Evolutionary conservation across 2,888 invertebrate genomes (phyloP).

Genomic region (Pachydiplax longipennis): DNA sequence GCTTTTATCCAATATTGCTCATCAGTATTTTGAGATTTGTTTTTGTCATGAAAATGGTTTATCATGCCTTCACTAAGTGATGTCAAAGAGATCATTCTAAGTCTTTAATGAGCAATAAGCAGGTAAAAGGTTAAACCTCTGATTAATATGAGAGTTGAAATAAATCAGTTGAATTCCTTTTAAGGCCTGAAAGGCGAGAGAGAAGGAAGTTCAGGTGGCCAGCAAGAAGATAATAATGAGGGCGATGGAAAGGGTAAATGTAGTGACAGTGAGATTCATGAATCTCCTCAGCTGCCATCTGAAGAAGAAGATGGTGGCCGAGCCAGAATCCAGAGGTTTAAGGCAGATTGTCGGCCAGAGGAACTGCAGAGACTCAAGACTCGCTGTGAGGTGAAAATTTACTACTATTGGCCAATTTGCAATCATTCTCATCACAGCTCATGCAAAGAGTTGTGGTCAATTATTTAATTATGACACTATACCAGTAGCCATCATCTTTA

Average conservation of each 20-base stretch:
- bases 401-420: background rate
- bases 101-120: too few relatives aligned
- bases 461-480: too few relatives aligned
- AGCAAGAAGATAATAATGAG: background rate
- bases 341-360: conserved; percentile 82
- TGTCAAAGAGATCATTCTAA: too few relatives aligned
- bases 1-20: too few relatives aligned
- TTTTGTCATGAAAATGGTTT: too few relatives aligned
- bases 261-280: conserved; percentile 63
- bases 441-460: too few relatives aligned
- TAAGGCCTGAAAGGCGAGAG: background rate
- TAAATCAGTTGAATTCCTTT: background rate
- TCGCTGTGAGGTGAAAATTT: conserved; percentile 68
- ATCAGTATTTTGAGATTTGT: too few relatives aligned
- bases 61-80: too few relatives aligned
- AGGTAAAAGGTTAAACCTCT: background rate
- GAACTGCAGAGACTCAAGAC: conserved; percentile 76
- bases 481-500: background rate
- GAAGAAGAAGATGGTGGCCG: conserved; percentile 63
- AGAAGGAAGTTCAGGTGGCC: background rate
- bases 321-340: conserved; percentile 69
- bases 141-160: too few relatives aligned
- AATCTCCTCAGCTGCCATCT: conserved; percentile 72
- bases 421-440: too few relatives aligned
- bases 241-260: conserved; percentile 49